These are phyloP conservation scores for Basileuterus tristriatus DNA, from an alignment of 2,797 vertebrate species.

Conservation along the genomic window DNA sequence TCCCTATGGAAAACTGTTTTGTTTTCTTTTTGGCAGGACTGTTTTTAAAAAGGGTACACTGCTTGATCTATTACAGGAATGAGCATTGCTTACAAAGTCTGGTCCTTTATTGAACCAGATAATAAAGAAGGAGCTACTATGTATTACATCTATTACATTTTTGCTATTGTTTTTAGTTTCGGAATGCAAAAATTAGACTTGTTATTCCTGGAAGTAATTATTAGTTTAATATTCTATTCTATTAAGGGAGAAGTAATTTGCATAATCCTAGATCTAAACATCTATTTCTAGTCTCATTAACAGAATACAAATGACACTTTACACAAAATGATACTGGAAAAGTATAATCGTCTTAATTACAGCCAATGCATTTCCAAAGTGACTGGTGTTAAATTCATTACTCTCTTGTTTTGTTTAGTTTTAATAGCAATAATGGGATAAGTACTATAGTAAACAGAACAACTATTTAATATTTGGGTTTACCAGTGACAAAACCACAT, in stretches of 20 bases:
- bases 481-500: background rate
- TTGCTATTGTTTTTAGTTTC: background rate
- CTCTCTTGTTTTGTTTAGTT: background rate
- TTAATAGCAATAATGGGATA: background rate
- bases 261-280: background rate
- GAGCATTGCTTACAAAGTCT: background rate
- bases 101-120: background rate
- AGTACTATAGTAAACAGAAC: background rate
- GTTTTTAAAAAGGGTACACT: background rate
- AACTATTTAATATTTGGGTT: background rate
- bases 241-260: background rate
- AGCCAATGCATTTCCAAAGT: background rate
- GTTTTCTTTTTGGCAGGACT: conserved; percentile 52
- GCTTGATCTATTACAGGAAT: background rate
- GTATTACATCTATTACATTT: background rate
- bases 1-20: conserved; percentile 21
- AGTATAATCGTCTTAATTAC: background rate
- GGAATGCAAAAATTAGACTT: background rate
- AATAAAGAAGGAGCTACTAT: background rate
- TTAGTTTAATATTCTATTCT: background rate
- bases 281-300: background rate
- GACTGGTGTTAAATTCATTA: background rate
- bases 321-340: background rate
- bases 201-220: background rate
- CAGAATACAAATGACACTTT: background rate